Conservation (phyloP, 2,888 invertebrate species). For the Dynastes tityus region DNA sequence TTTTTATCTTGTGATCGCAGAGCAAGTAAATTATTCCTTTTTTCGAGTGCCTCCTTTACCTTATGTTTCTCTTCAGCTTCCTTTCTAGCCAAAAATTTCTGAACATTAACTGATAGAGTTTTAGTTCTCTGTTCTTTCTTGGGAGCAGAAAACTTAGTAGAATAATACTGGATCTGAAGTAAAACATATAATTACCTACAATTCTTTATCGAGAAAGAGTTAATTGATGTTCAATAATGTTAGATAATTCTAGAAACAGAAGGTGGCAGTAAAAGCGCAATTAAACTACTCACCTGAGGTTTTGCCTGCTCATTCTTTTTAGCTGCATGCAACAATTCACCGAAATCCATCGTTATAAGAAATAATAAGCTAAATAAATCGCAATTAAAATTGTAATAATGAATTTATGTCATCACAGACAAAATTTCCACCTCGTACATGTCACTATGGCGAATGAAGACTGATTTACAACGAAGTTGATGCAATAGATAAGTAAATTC, state of each 20-base stretch:
- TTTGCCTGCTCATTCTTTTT: conserved; percentile 73
- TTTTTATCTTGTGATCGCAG: conserved; percentile 72
- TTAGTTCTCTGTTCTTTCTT: conserved; percentile 83
- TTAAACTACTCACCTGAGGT: conserved; percentile 56
- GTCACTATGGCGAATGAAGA: conserved; percentile 54
- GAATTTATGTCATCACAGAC: conserved; percentile 59
- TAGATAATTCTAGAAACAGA: conserved; percentile 48
- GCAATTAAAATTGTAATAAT: conserved; percentile 47
- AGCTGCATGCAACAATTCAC: conserved; percentile 75
- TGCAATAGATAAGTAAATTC: not conserved
- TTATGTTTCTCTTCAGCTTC: conserved; percentile 85
- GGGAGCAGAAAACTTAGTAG: conserved; percentile 86
- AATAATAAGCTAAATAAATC: conserved; percentile 11
- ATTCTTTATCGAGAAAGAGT: not conserved
- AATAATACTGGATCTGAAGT: conserved; percentile 77
- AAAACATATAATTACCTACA: not conserved
- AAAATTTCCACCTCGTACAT: conserved; percentile 59
- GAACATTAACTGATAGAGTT: conserved; percentile 84
- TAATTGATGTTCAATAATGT: not conserved
- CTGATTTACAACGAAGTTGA: conserved; percentile 49
- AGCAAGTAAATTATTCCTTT: conserved; percentile 77
- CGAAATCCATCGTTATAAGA: conserved; percentile 75
- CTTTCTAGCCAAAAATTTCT: conserved; percentile 86
- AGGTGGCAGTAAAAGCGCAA: conserved; percentile 64
- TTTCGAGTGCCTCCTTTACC: conserved; percentile 76